A percentile compares a stretch with the other conserved stretches of the same genome.
These are phyloP conservation scores for Cheirogaleus medius DNA, from an alignment of 2,113 vertebrate genomes.

Conservation along the genomic window DNA sequence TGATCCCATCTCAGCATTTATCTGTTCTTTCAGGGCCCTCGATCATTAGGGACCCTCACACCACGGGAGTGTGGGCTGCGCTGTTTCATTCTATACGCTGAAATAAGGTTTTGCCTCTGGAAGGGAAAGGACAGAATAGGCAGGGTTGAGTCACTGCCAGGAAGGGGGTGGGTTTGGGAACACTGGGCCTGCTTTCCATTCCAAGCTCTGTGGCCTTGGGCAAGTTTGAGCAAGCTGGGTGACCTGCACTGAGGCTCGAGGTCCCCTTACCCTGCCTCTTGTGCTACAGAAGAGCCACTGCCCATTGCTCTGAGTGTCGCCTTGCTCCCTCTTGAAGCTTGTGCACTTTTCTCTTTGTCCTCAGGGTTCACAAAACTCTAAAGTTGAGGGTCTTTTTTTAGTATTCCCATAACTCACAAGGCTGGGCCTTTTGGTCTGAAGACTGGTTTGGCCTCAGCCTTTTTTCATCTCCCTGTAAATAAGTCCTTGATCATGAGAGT, in stretches of 20 bases:
- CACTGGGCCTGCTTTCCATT: rapidly evolving
- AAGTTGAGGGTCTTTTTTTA: not conserved
- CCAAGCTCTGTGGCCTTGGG: not conserved
- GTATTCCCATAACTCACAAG: not conserved
- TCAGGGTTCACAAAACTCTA: rapidly evolving
- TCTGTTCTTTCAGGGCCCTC: not conserved
- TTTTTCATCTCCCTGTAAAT: no score
- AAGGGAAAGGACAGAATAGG: not conserved
- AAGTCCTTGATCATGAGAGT: not conserved
- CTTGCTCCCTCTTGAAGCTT: not conserved
- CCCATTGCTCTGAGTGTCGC: not conserved
- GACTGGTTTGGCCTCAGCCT: not conserved
- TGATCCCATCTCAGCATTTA: not conserved
- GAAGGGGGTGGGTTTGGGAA: not conserved
- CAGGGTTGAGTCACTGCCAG: not conserved
- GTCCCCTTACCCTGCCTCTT: not conserved
- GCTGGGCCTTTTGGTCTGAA: not conserved
- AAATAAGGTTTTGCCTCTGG: not conserved
- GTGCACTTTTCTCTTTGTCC: not conserved
- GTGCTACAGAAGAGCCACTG: not conserved
- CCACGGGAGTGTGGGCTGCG: rapidly evolving
- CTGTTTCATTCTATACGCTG: not conserved
- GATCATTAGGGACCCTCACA: rapidly evolving
- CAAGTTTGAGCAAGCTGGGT: not conserved
- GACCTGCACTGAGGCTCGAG: not conserved